Conservation (phyloP, 2,113 vertebrate species). For the Bubo bubo region DNA sequence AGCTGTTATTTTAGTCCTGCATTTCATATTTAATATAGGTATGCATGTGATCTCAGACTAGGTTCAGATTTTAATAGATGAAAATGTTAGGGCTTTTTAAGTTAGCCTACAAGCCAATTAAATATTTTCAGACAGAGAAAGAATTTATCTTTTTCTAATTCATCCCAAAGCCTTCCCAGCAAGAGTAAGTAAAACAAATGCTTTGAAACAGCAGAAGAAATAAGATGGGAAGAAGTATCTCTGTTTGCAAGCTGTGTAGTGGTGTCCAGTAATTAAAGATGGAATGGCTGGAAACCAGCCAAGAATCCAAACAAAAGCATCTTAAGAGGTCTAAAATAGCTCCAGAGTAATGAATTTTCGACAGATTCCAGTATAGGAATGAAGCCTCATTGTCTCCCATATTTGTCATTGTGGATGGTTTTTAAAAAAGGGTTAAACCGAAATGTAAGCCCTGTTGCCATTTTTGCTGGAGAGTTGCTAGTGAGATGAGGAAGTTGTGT, state of each 20-base stretch:
- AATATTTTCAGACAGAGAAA: constrained; percentile 45
- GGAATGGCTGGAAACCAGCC: background rate
- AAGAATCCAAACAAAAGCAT: background rate
- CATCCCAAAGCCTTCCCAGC: background rate
- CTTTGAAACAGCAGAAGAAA: background rate
- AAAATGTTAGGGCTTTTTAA: constrained; percentile 39
- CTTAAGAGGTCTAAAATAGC: background rate
- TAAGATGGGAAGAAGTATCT: background rate
- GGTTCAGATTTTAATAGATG: constrained; percentile 49
- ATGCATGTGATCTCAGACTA: constrained; percentile 27
- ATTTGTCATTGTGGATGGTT: background rate
- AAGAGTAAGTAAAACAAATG: constrained; percentile 23
- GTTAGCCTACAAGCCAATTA: constrained; percentile 44
- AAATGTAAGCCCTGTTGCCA: background rate
- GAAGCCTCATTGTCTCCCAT: background rate
- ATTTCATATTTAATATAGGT: constrained; percentile 10
- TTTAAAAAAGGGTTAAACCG: background rate
- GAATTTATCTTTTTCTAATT: constrained; percentile 1
- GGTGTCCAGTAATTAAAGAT: constrained; percentile 37
- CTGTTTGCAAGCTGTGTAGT: constrained; percentile 23
- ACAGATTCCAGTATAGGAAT: background rate
- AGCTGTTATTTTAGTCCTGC: background rate
- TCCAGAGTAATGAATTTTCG: background rate
- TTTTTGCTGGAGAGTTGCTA: background rate
- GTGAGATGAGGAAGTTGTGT: background rate